Evolutionary conservation across 2,113 vertebrate genomes (phyloP), one percentile per base, ranked within the genome.

Genomic region (Alosa alosa): DNA sequence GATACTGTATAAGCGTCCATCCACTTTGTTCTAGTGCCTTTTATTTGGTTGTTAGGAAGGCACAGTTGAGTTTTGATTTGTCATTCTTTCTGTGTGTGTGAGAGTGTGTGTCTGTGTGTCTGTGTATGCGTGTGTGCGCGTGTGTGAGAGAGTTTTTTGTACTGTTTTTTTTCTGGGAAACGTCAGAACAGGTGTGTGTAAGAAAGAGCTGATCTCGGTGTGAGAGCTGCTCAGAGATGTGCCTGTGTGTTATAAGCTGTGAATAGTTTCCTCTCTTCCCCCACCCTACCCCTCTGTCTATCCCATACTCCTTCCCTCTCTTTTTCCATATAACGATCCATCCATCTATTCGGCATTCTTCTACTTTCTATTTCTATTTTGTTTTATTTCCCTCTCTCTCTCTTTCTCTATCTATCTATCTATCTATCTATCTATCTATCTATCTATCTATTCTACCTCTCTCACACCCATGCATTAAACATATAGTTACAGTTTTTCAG

Each of bases 401-500:
- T 64, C 52, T 55, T n/a, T n/a, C n/a, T n/a, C 0, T 55, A 17
- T 55, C 57, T 8, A 60, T n/a, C 18, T 60, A 22, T 60, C 57
- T 60, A 60, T n/a, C 57, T n/a, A 60, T 60, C 57, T 64, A n/a
- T 64, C 57, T 64, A 4, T 64, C 25, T 72, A 36, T 72, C 64
- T 72, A 11, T 72, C 64, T 72, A 36, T 72, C 31, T 72, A 72
- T 72, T n/a, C 64, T 72, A 10, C 64, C 64, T 72, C 25, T 72
- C 64, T 72, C 25, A 72, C 64, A 72, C 64, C 25, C 64, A 72
- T 72, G 64, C 64, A 36, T 72, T 13, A 72, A 31, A 72, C 64
- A 72, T 72, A 72, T 72, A 72, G 64, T 36, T 72, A 4, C 64
- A 72, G 64, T 72, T 72, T 72, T 72, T 36, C 31, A 72, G 64